Evolutionary conservation across 2,797 vertebrate genomes (phyloP), one percentile per base, ranked within the genome.

Genomic region (Cossypha polioptera): DNA sequence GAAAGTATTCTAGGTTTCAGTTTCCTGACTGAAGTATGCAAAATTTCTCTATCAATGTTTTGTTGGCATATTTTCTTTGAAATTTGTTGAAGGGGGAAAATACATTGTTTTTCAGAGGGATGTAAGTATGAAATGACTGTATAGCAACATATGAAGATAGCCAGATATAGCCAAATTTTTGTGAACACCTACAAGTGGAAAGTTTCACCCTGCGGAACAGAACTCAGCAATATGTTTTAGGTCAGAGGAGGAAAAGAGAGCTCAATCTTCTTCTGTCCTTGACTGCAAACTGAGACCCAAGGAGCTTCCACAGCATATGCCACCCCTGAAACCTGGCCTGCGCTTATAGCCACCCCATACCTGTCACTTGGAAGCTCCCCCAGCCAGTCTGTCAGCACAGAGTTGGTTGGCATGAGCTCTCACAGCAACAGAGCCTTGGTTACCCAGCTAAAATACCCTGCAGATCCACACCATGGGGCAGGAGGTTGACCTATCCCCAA

Each of bases 121-220:
- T 91, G 26, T 29, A 93, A 92, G 66, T 91, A 42, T 76, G 94
- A 96, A 91, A 94, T 95, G 82, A 94, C 89, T 86, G 62, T 78
- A 25, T 48, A 53, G 12, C 79, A 78, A 58, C 59, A 88, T 22
- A 84, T 2, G 24, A 90, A 86, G 79, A 57, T 1, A 68, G 51
- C 28, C 47, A 90, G 77, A 93, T 91, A 92, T 5, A 94, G 76
- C 29, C 55, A 55, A 42, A 84, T 81, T 78, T 81, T 62, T 88
- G 48, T 13, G 38, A 93, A 96, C 87, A 65, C 66, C 89, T 91
- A 94, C 95, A 33, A 42, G 26, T 4, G 85, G 92, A 92, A 97
- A 95, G 91, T 86, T 92, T 85, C 50, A 1, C 24, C 11, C 62
- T 76, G 62, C 2, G 15, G 92, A 90, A 36, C 42, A 96, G 76